phyloP scores from a whole-genome alignment of 1,140 invertebrate species.

The Calephelis virginiensis region DNA sequence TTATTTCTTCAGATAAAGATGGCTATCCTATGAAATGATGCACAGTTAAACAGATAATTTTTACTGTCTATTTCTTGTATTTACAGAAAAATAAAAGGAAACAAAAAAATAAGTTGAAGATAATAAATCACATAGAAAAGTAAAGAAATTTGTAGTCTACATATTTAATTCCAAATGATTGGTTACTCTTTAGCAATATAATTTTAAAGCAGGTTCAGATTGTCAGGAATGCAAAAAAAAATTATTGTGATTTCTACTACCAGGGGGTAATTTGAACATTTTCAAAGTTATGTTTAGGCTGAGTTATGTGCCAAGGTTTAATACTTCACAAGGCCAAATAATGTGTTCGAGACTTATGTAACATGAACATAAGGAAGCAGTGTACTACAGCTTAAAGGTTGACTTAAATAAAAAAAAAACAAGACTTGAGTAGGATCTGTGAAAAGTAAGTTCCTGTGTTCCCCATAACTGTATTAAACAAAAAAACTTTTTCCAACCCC shows the following conservation, averaged over 20 bases:
- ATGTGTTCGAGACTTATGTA: constrained; percentile 37
- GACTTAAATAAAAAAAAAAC: constrained; percentile 16
- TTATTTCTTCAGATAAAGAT: constrained; percentile 80
- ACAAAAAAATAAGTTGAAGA: constrained; percentile 51
- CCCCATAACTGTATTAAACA: constrained; percentile 27
- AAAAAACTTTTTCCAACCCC: constrained; percentile 29
- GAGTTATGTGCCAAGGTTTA: constrained; percentile 29
- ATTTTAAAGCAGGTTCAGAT: constrained; percentile 34
- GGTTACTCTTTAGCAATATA: constrained; percentile 38
- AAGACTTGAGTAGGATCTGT: constrained; percentile 24
- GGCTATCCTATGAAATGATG: constrained; percentile 84
- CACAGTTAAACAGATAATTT: constrained; percentile 83
- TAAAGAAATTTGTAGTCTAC: constrained; percentile 9
- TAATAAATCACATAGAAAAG: constrained; percentile 27
- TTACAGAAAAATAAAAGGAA: constrained; percentile 64
- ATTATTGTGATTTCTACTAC: constrained; percentile 23
- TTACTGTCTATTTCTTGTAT: constrained; percentile 78
- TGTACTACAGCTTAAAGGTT: constrained; percentile 44
- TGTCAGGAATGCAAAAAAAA: constrained; percentile 30
- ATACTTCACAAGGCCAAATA: constrained; percentile 21
- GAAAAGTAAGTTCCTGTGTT: constrained; percentile 31
- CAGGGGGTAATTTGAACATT: constrained; percentile 5
- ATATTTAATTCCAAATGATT: constrained; percentile 13
- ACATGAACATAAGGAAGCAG: constrained; percentile 48
- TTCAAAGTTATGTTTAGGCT: constrained; percentile 19